phyloP scores from a whole-genome alignment of 2,888 invertebrate genomes.

The Ypsolopha sequella region DNA sequence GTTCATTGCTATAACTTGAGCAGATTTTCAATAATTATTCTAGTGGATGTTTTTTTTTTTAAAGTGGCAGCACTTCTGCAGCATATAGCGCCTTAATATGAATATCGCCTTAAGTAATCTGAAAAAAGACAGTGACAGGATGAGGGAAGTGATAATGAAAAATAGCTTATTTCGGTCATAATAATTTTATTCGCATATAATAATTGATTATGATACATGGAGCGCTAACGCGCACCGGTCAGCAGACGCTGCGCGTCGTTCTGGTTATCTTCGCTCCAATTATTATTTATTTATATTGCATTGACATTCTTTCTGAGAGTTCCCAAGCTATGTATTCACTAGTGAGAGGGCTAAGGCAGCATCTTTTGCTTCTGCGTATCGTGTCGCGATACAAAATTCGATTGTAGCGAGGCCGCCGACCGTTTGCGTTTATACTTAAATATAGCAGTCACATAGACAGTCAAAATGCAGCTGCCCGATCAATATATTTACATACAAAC shows the following conservation, averaged over 20 bases:
- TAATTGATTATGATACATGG: conserved; percentile 70
- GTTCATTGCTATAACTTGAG: too few species aligned
- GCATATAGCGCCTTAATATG: too few species aligned
- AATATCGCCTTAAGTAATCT: background rate
- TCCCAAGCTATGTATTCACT: conserved; percentile 66
- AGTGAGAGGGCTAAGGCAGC: conserved; percentile 65
- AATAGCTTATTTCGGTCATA: conserved; percentile 41
- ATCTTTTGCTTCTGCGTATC: conserved; percentile 40
- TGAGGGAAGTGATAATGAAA: conserved; percentile 5
- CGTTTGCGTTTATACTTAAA: conserved; percentile 59
- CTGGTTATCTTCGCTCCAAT: conserved; percentile 39
- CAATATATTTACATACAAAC: conserved; percentile 60
- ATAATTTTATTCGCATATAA: conserved; percentile 69
- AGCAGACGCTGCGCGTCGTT: conserved; percentile 31
- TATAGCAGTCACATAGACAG: conserved; percentile 61
- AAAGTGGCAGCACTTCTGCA: too few species aligned
- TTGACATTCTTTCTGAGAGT: conserved; percentile 53
- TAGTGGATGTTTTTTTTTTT: too few species aligned
- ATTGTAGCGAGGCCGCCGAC: conserved; percentile 40
- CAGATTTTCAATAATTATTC: too few species aligned
- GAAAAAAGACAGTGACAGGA: background rate
- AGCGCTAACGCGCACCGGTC: conserved; percentile 42
- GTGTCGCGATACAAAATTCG: conserved; percentile 26
- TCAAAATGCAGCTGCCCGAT: conserved; percentile 46
- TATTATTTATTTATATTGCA: conserved; percentile 61